Evolutionary conservation across 1,140 invertebrate species (phyloP).

Genomic region (Andricus grossulariae): DNA sequence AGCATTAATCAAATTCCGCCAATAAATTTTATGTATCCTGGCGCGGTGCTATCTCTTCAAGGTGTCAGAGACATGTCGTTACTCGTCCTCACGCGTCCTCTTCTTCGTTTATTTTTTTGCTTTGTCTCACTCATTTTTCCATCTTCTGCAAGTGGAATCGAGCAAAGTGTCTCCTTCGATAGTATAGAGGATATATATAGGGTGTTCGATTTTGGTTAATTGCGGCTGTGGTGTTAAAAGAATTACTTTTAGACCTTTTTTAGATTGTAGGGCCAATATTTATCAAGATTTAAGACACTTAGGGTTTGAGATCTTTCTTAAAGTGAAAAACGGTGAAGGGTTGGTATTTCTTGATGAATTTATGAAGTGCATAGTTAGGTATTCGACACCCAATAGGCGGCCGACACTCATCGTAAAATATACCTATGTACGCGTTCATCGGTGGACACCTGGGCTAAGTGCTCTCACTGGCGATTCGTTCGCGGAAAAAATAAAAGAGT

Average conservation of each 20-base stretch:
- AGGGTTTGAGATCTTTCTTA: not conserved
- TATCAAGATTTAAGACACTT: not conserved
- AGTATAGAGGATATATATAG: not conserved
- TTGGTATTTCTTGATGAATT: conserved; percentile 21
- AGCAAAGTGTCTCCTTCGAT: conserved; percentile 1
- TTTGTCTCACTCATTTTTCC: conserved; percentile 32
- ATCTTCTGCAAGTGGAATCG: not conserved
- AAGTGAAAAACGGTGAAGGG: not conserved
- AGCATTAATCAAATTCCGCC: conserved; percentile 63
- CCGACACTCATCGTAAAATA: conserved; percentile 3
- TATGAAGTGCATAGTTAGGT: conserved; percentile 4
- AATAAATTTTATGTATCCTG: conserved; percentile 61
- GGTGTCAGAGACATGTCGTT: conserved; percentile 60
- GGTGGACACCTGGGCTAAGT: conserved; percentile 48
- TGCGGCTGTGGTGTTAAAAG: not conserved
- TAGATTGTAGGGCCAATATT: not conserved
- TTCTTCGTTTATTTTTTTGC: conserved; percentile 35
- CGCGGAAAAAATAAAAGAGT: conserved; percentile 11
- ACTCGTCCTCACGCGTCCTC: conserved; percentile 42
- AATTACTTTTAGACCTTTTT: not conserved
- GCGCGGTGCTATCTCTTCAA: conserved; percentile 54
- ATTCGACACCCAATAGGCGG: conserved; percentile 13
- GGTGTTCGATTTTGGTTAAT: conserved; percentile 7
- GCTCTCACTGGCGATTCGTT: conserved; percentile 33
- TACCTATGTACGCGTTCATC: conserved; percentile 30